Evolutionary conservation across 2,888 invertebrate genomes (phyloP), one percentile per base, ranked within the genome.

Genomic region (Mythimna loreyi): DNA sequence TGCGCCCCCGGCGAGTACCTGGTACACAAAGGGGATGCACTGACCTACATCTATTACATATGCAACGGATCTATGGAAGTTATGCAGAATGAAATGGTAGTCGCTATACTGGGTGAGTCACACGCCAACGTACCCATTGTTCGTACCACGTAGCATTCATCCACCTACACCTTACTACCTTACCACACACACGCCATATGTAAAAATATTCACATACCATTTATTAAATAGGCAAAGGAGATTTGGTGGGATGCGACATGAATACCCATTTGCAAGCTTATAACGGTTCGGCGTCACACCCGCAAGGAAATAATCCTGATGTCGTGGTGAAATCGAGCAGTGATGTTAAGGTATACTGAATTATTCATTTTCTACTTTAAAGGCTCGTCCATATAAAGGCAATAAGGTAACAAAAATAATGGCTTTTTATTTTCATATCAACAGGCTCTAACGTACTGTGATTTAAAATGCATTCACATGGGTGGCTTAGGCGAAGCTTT

Each of bases 11-110:
- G 99, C 69, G 99, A 99, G 92, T 99, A 98, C 91, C 97, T 99
- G 57, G 98, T 99, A 53, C 99, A 99, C 94, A 98, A 98, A 95
- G 99, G 99, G 50, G 99, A 99, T 88, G 99, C 99, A 8, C 97
- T 99, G 36, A 98, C 98, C 74, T 98, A 98, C 90, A 98, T 99
- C 86, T 99, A 99, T 94, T 99, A 99, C 93, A 97, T 99, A 81
- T 99, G 99, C 96, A 99, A 99, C 90, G 99, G 99, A 8, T 99
- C 99, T 36, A 99, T 99, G 99, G 99, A 99, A 94, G 99, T 99
- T 55, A 98, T 99, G 87, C 99, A 99, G 92, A 98, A 99, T 87
- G 98, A 98, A 78, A 99, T 99, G 98, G 99, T 99, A 63, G 99
- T 99, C 25, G 99, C 99, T 70, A 99, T 99, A 87, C 96, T 99